phyloP scores from a whole-genome alignment of 2,888 invertebrate genomes.

The Epirrhoe alternata region DNA sequence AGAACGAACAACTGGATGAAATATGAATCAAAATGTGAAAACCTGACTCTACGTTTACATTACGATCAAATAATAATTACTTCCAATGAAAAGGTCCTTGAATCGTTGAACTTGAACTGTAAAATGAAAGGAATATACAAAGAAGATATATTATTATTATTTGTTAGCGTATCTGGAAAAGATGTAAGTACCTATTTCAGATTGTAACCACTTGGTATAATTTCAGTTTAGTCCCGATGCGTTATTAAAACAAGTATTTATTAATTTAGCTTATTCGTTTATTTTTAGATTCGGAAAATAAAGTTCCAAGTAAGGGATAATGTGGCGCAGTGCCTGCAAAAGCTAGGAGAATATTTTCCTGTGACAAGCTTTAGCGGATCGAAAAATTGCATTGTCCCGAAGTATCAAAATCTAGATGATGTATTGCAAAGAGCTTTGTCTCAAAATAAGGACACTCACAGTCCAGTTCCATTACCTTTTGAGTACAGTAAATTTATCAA shows the following conservation, averaged over 20 bases:
- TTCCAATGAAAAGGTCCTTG: conserved; percentile 62
- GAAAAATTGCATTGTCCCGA: conserved; percentile 40
- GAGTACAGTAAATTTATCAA: conserved; percentile 64
- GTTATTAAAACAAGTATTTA: background rate
- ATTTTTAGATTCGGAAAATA: conserved; percentile 66
- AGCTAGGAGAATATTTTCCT: conserved; percentile 62
- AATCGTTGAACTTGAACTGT: conserved; percentile 63
- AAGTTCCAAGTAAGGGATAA: conserved; percentile 68
- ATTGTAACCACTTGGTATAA: too few species aligned
- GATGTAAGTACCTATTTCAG: conserved; percentile 62
- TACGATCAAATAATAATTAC: conserved; percentile 68
- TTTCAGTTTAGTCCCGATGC: too few species aligned
- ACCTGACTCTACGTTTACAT: conserved; percentile 54
- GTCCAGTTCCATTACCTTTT: conserved; percentile 45
- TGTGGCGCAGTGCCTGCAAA: conserved; percentile 51
- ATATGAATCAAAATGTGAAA: conserved; percentile 50
- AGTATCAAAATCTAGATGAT: conserved; percentile 61
- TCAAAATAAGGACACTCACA: background rate
- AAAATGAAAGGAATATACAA: conserved; percentile 74
- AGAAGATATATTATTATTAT: conserved; percentile 66
- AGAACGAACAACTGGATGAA: conserved; percentile 60
- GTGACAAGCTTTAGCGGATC: conserved; percentile 53
- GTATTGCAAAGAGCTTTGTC: conserved; percentile 58
- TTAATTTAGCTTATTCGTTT: background rate
- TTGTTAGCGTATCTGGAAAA: conserved; percentile 50